These are phyloP conservation scores for Andrena praecox DNA, from an alignment of 2,888 invertebrate species.

Conservation along the genomic window DNA sequence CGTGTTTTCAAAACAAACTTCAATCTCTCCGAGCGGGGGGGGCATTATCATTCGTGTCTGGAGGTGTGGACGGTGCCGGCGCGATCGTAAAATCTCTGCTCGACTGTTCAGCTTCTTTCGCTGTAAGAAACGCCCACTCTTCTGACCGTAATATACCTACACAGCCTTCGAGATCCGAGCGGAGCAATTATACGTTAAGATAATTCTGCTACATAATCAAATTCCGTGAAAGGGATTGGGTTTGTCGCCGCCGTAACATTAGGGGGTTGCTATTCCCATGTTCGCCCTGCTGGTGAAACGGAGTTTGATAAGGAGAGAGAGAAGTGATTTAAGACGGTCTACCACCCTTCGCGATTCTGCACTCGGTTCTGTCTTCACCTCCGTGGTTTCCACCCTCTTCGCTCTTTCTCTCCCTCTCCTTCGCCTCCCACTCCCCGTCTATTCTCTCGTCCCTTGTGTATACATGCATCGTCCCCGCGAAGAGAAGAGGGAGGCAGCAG, in stretches of 20 bases:
- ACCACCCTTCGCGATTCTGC: constrained; percentile 40
- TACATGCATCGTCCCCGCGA: constrained; percentile 67
- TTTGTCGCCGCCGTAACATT: constrained; percentile 41
- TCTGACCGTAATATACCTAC: neutral
- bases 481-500: constrained; percentile 67
- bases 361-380: constrained; percentile 51
- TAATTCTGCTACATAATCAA: constrained; percentile 60
- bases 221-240: constrained; percentile 67
- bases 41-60: constrained; percentile 60
- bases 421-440: constrained; percentile 15
- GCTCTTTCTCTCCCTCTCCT: constrained; percentile 48
- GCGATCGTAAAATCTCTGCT: constrained; percentile 62
- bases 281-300: constrained; percentile 37
- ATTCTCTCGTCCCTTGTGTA: constrained; percentile 48
- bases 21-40: constrained; percentile 58
- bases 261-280: constrained; percentile 49
- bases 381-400: constrained; percentile 46
- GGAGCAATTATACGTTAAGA: constrained; percentile 34
- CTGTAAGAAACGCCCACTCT: constrained; percentile 1
- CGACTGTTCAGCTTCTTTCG: constrained; percentile 15
- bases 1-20: constrained; percentile 79
- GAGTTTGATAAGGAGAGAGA: constrained; percentile 46
- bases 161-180: neutral
- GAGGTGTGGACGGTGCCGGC: constrained; percentile 25
- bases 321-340: constrained; percentile 73